Base-by-base conservation (phyloP, 1,140 invertebrate genomes). In the Xylocopa sonorina region DNA sequence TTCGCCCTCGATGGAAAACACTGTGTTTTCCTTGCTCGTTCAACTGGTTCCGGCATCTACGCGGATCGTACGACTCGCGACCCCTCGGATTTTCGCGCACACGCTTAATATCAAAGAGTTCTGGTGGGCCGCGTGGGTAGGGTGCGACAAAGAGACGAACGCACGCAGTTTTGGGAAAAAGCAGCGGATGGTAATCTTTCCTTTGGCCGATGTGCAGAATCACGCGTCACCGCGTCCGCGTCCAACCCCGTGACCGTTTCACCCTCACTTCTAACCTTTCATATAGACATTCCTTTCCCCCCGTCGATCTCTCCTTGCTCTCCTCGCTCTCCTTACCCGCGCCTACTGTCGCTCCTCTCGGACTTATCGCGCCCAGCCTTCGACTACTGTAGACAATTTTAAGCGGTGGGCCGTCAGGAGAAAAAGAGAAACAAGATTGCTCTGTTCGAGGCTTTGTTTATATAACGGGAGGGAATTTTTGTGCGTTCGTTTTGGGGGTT, bases 241-340 rank as follows among this genome's bases (percentile, higher is more conserved):
- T 80, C 46, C 38, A n/a, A 38, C 68, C 51, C 34, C 29, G n/a
- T 55, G 66, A 64, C 85, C 80, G 85, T 84, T 80, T n/a, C n/a
- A n/a, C n/a, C 81, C 81, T 85, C 81, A 10, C 55, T 34, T 21
- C 29, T 32, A n/a, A 58, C 57, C 80, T 86, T 80, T 92, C 92
- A 93, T 93, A 93, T 93, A 93, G 91, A 92, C 90, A 93, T 93
- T 93, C 92, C 92, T 89, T 90, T 87, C n/a, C 83, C 77, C 63
- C 78, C 68, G 60, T 80, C 78, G 73, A 58, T 78, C 64, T 68
- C 43, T 41, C 62, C 43, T 69, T 87, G 41, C 78, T 77, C 85
- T 63, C 78, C 80, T 81, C 75, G 60, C 68, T 75, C n/a, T n/a
- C n/a, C n/a, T n/a, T n/a, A n/a, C n/a, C n/a, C n/a, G n/a, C n/a